Evolutionary conservation across 1,140 invertebrate species (phyloP).

Genomic region (Drosophila sechellia): DNA sequence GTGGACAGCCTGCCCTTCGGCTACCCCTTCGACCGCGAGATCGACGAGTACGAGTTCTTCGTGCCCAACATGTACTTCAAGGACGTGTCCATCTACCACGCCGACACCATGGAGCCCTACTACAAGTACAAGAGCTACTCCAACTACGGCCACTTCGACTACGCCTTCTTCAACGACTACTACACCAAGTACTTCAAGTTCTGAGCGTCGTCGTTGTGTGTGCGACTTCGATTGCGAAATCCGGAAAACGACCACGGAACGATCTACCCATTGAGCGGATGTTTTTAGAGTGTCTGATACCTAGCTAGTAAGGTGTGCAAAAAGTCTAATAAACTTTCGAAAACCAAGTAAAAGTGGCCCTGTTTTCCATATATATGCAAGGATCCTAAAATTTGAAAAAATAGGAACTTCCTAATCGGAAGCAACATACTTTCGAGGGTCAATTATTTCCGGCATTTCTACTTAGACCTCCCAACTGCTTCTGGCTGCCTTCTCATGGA

Average conservation of each 20-base stretch:
- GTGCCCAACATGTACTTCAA: constrained; percentile 82
- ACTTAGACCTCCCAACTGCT: neutral
- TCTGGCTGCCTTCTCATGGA: neutral
- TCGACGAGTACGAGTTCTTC: constrained; percentile 17
- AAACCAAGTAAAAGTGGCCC: neutral
- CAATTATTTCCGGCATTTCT: neutral
- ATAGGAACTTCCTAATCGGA: neutral
- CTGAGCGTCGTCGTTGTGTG: constrained; percentile 19
- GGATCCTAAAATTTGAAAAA: too few relatives aligned
- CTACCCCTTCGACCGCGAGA: constrained; percentile 10
- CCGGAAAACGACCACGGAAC: constrained; percentile 15
- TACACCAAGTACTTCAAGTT: constrained; percentile 66
- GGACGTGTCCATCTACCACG: constrained; percentile 72
- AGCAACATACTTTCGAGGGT: neutral
- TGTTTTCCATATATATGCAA: too few relatives aligned
- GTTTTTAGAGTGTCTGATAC: constrained; percentile 9
- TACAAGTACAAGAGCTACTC: constrained; percentile 65
- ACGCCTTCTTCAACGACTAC: constrained; percentile 64
- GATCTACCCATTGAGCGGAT: constrained; percentile 15
- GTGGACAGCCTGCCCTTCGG: constrained; percentile 12
- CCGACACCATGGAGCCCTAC: constrained; percentile 62
- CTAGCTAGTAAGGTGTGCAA: constrained; percentile 60
- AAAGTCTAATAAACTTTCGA: constrained; percentile 54
- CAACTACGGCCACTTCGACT: constrained; percentile 66
- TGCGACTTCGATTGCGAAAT: neutral